Percentiles rank a stretch among this genome's conserved stretches.
phyloP scores from a whole-genome alignment of 2,888 invertebrate species.

The Zaprionus lineosus region DNA sequence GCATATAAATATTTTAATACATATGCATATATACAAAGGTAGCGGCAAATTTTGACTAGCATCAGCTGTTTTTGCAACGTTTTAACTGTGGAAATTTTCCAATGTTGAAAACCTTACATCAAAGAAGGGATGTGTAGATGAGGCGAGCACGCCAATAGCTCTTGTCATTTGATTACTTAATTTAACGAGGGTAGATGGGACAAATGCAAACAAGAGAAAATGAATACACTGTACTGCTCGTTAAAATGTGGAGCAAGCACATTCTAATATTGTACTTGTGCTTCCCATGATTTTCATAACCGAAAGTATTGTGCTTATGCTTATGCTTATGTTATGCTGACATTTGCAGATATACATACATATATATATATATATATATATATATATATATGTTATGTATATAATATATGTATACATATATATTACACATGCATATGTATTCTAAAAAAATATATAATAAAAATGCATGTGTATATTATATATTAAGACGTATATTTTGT shows the following conservation, averaged over 20 bases:
- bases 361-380: background rate
- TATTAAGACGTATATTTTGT: no score
- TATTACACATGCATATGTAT: background rate
- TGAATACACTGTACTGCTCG: background rate
- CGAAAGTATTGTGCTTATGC: slow-evolving; percentile 15
- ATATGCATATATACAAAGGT: slow-evolving; percentile 5
- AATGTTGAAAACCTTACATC: slow-evolving; percentile 33
- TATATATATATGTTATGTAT: background rate
- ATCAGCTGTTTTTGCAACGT: slow-evolving; percentile 63
- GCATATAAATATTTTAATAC: no score
- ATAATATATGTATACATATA: background rate
- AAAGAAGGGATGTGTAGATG: background rate
- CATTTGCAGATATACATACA: background rate
- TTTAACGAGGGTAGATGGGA: slow-evolving; percentile 31
- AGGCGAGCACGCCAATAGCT: background rate
- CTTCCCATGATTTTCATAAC: no score
- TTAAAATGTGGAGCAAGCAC: slow-evolving; percentile 37
- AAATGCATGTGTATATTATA: no score
- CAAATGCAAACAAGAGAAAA: slow-evolving; percentile 11
- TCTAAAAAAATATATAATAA: no score
- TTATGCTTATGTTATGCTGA: slow-evolving; percentile 1
- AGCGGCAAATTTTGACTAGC: slow-evolving; percentile 56
- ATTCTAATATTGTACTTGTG: slow-evolving; percentile 29
- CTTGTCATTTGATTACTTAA: slow-evolving; percentile 10
- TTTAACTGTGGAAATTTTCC: slow-evolving; percentile 64